Base-by-base conservation (phyloP, 1,140 invertebrate genomes). In the Hyles vespertilio region DNA sequence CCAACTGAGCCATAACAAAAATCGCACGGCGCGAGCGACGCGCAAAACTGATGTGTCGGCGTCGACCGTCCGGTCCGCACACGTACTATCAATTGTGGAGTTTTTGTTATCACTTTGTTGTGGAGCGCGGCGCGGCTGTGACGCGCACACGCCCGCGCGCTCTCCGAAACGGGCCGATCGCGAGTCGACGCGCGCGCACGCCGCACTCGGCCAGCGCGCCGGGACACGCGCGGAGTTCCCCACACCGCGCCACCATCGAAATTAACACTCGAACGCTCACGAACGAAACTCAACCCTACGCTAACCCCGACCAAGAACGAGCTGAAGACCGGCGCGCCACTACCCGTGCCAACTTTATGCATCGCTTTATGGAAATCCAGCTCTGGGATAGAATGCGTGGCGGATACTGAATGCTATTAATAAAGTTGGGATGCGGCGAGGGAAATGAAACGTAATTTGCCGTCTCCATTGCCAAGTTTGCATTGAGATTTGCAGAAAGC, bases 91-190 rank as follows among this genome's bases (percentile, higher is more conserved):
- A 78, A 74, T 82, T 70, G 68, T 73, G 65, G 53, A 69, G 73
- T 71, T 79, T 76, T 79, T 76, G 74, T 85, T 87, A 84, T 85
- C 82, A 85, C 75, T 84, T 70, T 77, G 81, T 79, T 70, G 69
- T 75, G 69, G 72, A 63, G 63, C 53, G 69, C 71, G 72, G 45
- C 36, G 36, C 40, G 52, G 11, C 36, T 45, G 72, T 74, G 77
- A 81, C 76, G 80, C 61, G 62, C 66, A 65, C 71, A 81, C 81
- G 80, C 75, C 74, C 66, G 67, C 69, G 61, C 65, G 50, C 68
- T 57, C 67, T 68, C 72, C 72, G 61, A 79, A 76, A 69, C 69
- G 66, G 65, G 67, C 64, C 62, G 66, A 66, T 54, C 56, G 52
- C 36, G 36, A 40, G 43, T 61, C 63, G 61, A 61, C 36, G 58